phyloP scores from a whole-genome alignment of 2,888 invertebrate species.

The Meloe dianella region DNA sequence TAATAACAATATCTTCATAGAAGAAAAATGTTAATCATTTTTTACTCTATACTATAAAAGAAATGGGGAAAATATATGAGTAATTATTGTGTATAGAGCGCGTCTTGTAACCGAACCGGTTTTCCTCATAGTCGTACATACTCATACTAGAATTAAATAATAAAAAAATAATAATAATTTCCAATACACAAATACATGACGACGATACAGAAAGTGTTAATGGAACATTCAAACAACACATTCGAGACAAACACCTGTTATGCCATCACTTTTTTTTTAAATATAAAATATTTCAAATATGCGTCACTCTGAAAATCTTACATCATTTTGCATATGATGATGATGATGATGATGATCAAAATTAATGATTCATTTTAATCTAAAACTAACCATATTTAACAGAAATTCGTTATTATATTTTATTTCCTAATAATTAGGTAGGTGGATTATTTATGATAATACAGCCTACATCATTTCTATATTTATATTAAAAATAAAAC shows the following conservation, averaged over 20 bases:
- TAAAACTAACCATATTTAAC: background rate
- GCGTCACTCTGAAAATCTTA: background rate
- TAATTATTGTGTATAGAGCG: no score
- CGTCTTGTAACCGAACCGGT: background rate
- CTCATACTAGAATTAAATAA: background rate
- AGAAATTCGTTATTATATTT: background rate
- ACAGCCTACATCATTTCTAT: background rate
- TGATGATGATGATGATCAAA: no score
- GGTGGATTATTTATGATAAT: background rate
- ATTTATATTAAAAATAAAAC: background rate
- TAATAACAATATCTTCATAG: background rate
- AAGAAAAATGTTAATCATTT: no score
- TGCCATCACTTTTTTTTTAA: background rate
- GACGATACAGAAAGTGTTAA: background rate
- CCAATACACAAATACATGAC: background rate
- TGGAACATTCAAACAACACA: background rate
- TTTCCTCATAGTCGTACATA: background rate
- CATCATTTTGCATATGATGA: slow-evolving; percentile 6
- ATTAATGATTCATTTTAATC: background rate
- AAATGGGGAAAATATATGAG: no score
- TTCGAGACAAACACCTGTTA: background rate
- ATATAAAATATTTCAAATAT: background rate
- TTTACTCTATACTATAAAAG: no score
- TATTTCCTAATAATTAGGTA: background rate
- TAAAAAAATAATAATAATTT: background rate